A percentile compares a stretch with the other conserved stretches of the same genome.
Evolutionary conservation across 2,113 vertebrate species (phyloP).

Genomic region (Bubalus kerabau): DNA sequence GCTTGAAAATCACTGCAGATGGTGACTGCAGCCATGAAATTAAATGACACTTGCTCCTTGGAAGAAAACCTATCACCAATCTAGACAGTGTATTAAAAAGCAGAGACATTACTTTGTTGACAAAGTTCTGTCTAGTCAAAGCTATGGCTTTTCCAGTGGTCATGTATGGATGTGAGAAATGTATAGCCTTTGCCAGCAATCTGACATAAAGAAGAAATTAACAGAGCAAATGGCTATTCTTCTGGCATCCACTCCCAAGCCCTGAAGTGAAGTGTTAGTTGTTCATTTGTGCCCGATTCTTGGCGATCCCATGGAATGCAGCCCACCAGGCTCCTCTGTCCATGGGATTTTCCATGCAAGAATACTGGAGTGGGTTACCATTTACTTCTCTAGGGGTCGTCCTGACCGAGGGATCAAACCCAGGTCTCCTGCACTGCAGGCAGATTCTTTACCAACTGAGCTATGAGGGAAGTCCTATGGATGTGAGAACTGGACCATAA

Average conservation of each 20-base stretch:
- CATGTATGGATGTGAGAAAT: background rate
- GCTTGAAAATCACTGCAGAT: background rate
- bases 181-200: background rate
- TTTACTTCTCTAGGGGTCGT: background rate
- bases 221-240: background rate
- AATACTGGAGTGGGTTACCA: background rate
- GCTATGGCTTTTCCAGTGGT: background rate
- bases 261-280: background rate
- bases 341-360: background rate
- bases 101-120: background rate
- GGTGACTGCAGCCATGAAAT: background rate
- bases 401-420: background rate
- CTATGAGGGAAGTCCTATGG: background rate
- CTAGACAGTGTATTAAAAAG: background rate
- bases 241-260: background rate
- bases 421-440: background rate
- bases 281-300: background rate
- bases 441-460: background rate
- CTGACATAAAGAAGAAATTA: background rate
- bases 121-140: background rate
- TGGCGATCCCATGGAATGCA: fast-evolving
- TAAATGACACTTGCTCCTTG: background rate
- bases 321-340: background rate
- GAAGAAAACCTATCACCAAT: background rate
- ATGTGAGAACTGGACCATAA: background rate